Base-by-base conservation (phyloP, 1,140 invertebrate genomes). In the Zaprionus kolodkinae region DNA sequence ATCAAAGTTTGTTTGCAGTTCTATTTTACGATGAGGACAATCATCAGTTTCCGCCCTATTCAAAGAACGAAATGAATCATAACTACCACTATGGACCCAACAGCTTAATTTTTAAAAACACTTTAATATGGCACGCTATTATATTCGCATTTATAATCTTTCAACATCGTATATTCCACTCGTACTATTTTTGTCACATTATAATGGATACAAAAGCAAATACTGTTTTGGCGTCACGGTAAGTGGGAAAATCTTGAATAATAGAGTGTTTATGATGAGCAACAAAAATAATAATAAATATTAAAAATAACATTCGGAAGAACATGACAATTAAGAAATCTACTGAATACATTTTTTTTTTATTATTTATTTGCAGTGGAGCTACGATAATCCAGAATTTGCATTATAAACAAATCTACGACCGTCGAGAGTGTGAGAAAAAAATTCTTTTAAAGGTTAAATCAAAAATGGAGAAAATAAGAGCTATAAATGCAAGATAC, bases 121-220 rank as follows among this genome's bases (percentile, higher is more conserved):
- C 57, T 0, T 94, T 99, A 67, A 94, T 97, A 2, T 98, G 98
- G 98, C 99, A 99, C 92, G 97, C 97, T 0, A 94, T 99, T 10
- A 99, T 98, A 92, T 99, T 99, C 91, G 95, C 95, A 0, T 98
- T 99, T 92, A 94, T 99, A 0, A 94, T 99, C 43, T 94, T 99
- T 62, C 98, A 99, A 92, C 94, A 96, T 77, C 93, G 98, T 73
- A 94, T 99, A 17, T 99, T 99, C 93, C 96, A 96, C 61, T 98
- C 97, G 80, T 97, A 98, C 91, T 99, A 99, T 92, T 99, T 99
- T 94, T 97, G 98, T 89, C 97, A 99, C 92, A 96, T 99, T 52
- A 96, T 99, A 3, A 96, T 97, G 84, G 98, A 99, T 88, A 96
- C 98, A 11, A 97, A 98, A 93, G 98, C 98, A 0, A 98, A 98